A percentile compares a stretch with the other conserved stretches of the same genome.
phyloP scores from a whole-genome alignment of 2,888 invertebrate species.

The Candidula unifasciata region DNA sequence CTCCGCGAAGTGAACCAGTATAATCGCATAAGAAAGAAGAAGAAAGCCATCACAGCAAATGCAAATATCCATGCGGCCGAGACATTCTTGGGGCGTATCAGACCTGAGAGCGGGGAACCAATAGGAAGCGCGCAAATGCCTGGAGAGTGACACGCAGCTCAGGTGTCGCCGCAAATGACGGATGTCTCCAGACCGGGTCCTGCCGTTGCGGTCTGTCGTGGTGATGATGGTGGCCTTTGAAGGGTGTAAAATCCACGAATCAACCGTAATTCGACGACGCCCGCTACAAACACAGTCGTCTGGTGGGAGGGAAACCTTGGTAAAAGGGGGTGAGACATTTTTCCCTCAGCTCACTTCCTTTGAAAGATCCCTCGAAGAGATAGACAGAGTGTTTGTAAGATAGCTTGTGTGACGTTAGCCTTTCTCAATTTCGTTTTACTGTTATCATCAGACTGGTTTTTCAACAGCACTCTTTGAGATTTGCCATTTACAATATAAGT shows the following conservation, averaged over 20 bases:
- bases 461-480: no score
- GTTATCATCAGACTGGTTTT: neutral
- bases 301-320: neutral
- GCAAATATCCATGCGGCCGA: neutral
- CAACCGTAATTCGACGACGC: neutral
- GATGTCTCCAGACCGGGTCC: constrained; percentile 3
- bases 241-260: constrained; percentile 12
- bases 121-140: constrained; percentile 20
- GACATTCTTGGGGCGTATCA: constrained; percentile 2
- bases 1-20: no score
- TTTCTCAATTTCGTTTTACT: neutral
- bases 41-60: neutral
- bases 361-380: constrained; percentile 8
- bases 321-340: neutral
- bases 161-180: constrained; percentile 42
- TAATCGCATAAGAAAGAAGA: no score
- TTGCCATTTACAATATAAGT: no score
- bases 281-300: neutral
- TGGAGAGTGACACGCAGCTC: constrained; percentile 16
- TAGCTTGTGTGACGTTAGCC: neutral
- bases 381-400: neutral
- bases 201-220: constrained; percentile 10
- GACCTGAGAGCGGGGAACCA: neutral
- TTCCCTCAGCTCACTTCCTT: constrained; percentile 9
- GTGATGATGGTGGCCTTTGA: neutral